Evolutionary conservation across 2,113 vertebrate genomes (phyloP).

Genomic region (Rattus norvegicus): GRCr8 NC_086032.1:19947501-19948000

Average conservation of each 20-base stretch:
- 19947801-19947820: slow-evolving; percentile 47
- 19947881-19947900: slow-evolving; percentile 51
- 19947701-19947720: neutral
- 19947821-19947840: slow-evolving; percentile 69
- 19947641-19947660: slow-evolving; percentile 6
- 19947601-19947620: neutral
- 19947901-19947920: neutral
- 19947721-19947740: slow-evolving; percentile 29
- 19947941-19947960: slow-evolving; percentile 31
- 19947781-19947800: slow-evolving; percentile 50
- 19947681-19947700: slow-evolving; percentile 40
- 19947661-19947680: neutral
- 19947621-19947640: neutral
- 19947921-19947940: slow-evolving; percentile 12
- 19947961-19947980: slow-evolving; percentile 57
- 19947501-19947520: neutral
- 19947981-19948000: neutral
- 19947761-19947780: slow-evolving; percentile 11
- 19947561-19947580: slow-evolving; percentile 8
- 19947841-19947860: slow-evolving; percentile 59
- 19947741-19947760: neutral
- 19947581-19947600: neutral
- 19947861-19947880: slow-evolving; percentile 67
- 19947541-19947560: neutral
- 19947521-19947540: neutral